These are phyloP conservation scores for Chunga burmeisteri DNA, from an alignment of 2,113 vertebrate species.

Conservation along the genomic window DNA sequence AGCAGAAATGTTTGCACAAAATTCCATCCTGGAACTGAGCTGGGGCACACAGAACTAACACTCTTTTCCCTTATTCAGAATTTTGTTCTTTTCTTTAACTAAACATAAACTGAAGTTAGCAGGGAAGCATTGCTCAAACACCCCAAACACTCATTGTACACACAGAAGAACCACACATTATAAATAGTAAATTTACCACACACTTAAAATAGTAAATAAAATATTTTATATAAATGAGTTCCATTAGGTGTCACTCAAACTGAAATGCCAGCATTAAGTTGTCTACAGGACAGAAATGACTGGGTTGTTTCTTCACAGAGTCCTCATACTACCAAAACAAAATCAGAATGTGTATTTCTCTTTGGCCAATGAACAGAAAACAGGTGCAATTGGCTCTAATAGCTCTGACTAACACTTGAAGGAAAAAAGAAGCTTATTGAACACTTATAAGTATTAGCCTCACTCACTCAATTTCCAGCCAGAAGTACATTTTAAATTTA, in stretches of 20 bases:
- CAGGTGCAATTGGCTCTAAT: background rate
- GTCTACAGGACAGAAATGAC: background rate
- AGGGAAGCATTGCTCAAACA: background rate
- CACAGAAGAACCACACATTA: background rate
- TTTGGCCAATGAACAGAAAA: background rate
- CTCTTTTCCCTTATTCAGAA: background rate
- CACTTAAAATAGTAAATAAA: background rate
- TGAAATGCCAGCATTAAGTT: background rate
- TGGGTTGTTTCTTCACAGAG: background rate
- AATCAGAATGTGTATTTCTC: background rate
- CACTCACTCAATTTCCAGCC: background rate
- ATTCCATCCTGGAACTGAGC: background rate
- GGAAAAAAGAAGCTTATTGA: background rate
- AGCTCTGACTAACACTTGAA: background rate
- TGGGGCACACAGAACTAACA: background rate
- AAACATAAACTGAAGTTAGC: background rate
- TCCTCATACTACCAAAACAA: background rate
- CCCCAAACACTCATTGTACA: background rate
- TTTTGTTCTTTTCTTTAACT: background rate
- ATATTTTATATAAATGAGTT: background rate
- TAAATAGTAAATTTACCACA: too few relatives aligned
- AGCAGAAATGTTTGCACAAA: background rate
- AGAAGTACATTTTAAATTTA: background rate
- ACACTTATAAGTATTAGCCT: background rate
- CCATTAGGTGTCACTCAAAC: background rate